Conservation (phyloP, 2,113 vertebrate species). For the Mormyrus lacerda region DNA sequence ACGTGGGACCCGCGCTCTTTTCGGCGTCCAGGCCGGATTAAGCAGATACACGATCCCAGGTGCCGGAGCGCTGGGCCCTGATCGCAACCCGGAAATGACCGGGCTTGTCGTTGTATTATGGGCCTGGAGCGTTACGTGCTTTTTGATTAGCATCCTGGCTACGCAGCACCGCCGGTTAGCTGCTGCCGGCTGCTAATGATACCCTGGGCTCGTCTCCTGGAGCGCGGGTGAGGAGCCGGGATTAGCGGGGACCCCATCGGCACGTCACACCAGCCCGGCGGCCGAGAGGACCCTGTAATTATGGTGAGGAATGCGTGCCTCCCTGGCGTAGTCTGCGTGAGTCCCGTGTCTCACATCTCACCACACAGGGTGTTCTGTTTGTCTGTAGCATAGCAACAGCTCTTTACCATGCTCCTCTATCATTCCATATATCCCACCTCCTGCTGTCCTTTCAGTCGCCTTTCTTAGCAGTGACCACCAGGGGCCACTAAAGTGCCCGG, state of each 20-base stretch:
- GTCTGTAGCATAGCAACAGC: slow-evolving; percentile 43
- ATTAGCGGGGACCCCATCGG: not conserved
- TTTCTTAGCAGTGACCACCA: not conserved
- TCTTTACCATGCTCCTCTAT: not conserved
- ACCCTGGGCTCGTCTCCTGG: not conserved
- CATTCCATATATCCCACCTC: not conserved
- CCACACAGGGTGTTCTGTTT: slow-evolving; percentile 39
- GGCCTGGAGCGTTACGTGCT: not conserved
- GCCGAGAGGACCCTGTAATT: slow-evolving; percentile 20
- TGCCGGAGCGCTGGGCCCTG: slow-evolving; percentile 30
- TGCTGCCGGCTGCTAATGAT: not conserved
- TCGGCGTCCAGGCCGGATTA: slow-evolving; percentile 1
- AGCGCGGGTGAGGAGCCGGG: not conserved
- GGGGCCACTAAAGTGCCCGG: not conserved
- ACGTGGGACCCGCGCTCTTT: slow-evolving; percentile 14
- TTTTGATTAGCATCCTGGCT: not conserved
- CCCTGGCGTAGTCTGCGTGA: not conserved
- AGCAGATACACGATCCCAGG: not conserved
- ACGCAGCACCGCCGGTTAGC: not conserved
- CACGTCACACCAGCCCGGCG: not conserved
- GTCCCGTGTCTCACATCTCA: not conserved
- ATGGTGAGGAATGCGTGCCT: not conserved
- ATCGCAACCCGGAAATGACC: slow-evolving; percentile 29
- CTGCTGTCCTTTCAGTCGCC: not conserved
- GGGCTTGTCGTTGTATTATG: slow-evolving; percentile 32